These are phyloP conservation scores for Drosophila guanche DNA, from an alignment of 1,140 invertebrate genomes.

Conservation along the genomic window DNA sequence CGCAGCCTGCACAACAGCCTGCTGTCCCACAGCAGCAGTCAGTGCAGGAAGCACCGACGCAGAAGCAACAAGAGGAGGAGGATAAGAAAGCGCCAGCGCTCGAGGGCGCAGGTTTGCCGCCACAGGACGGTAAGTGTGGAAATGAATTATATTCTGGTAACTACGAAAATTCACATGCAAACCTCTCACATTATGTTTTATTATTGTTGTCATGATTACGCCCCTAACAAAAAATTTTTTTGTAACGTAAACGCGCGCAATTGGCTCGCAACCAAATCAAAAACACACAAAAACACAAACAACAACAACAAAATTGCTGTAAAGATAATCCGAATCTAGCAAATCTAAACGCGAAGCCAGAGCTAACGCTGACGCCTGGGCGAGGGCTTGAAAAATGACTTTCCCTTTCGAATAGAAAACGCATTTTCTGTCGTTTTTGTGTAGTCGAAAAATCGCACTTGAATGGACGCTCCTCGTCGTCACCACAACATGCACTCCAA, in stretches of 20 bases:
- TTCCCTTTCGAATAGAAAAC: conserved; percentile 38
- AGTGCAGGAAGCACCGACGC: conserved; percentile 4
- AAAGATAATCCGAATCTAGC: conserved; percentile 56
- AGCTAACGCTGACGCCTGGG: conserved; percentile 35
- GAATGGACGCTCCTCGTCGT: conserved; percentile 55
- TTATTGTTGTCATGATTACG: conserved; percentile 76
- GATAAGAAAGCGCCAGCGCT: conserved; percentile 44
- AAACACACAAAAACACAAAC: conserved; percentile 6
- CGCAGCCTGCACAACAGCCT: conserved; percentile 27
- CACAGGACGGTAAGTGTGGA: conserved; percentile 72
- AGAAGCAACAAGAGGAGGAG: conserved; percentile 42
- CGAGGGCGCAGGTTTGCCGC: conserved; percentile 70
- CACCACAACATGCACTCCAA: conserved; percentile 51
- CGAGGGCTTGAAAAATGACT: conserved; percentile 36
- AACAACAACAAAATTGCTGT: conserved; percentile 49
- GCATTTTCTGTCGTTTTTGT: conserved; percentile 47
- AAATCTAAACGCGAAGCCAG: conserved; percentile 31
- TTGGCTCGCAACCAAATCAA: conserved; percentile 24
- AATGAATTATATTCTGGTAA: conserved; percentile 60
- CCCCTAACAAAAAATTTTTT: conserved; percentile 49
- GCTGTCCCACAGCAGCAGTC: conserved; percentile 31
- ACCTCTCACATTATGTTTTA: conserved; percentile 81
- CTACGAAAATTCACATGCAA: conserved; percentile 76
- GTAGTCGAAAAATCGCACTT: conserved; percentile 43
- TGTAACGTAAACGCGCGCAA: conserved; percentile 46